phyloP scores from a whole-genome alignment of 2,113 vertebrate genomes.

The Lathamus discolor region DNA sequence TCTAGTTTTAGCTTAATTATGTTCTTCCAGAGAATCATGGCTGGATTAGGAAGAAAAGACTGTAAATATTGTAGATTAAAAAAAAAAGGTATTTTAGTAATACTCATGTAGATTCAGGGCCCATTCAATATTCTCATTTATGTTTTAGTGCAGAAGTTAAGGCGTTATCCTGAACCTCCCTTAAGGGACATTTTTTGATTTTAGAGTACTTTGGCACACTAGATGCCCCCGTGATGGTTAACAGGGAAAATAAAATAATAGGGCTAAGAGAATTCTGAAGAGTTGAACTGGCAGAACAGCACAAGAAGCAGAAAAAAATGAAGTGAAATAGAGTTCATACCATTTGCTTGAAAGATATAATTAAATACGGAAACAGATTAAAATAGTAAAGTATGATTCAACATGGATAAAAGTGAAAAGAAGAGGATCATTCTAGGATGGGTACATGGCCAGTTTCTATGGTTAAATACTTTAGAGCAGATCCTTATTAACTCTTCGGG shows the following conservation, averaged over 20 bases:
- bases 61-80: conserved; percentile 1
- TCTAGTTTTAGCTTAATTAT: conserved; percentile 37
- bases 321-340: background rate
- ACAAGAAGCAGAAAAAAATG: background rate
- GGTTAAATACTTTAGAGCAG: background rate
- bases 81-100: background rate
- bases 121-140: background rate
- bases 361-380: background rate
- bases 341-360: background rate
- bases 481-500: background rate
- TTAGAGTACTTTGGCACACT: background rate
- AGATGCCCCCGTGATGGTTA: background rate
- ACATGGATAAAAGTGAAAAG: background rate
- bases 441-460: background rate
- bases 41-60: background rate
- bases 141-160: background rate
- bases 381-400: background rate
- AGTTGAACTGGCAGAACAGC: background rate
- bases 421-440: background rate
- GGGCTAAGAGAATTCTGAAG: background rate
- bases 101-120: background rate
- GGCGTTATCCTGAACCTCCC: background rate
- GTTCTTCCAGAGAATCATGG: conserved; percentile 5
- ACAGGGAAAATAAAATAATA: background rate
- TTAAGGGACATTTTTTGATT: background rate